These are phyloP conservation scores for Chaetogeoica ovagalla DNA, from an alignment of 2,888 invertebrate species.

Conservation along the genomic window DNA sequence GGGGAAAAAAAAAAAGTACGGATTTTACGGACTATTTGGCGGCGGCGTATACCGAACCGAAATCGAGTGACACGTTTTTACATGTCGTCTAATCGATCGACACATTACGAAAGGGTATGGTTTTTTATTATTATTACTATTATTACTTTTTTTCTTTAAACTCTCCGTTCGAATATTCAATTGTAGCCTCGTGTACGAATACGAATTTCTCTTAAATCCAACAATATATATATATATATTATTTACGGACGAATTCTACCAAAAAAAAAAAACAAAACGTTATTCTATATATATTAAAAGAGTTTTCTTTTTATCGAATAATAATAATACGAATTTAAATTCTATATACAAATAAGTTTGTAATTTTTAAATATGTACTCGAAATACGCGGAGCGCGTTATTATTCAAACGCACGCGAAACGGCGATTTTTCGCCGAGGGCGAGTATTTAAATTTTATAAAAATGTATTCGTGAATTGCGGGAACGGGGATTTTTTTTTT, in stretches of 20 bases:
- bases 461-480: no score
- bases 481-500: no score
- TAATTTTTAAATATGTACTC: no score
- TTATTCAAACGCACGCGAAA: no score
- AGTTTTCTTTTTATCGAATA: no score
- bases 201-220: background rate
- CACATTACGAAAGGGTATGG: constrained; percentile 27
- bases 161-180: background rate
- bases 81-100: constrained; percentile 31
- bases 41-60: constrained; percentile 35
- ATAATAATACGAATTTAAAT: no score
- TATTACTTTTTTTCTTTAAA: background rate
- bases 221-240: background rate
- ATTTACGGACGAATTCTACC: background rate
- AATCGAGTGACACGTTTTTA: constrained; percentile 45
- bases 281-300: background rate
- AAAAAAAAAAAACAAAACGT: background rate
- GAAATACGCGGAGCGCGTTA: no score
- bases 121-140: no score
- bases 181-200: background rate
- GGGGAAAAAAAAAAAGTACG: constrained; percentile 29
- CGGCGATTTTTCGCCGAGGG: no score
- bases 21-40: constrained; percentile 52
- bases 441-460: no score
- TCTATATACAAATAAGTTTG: no score